Conservation (phyloP, 2,888 invertebrate genomes). For the Cataglyphis rosenhaueri region DNA sequence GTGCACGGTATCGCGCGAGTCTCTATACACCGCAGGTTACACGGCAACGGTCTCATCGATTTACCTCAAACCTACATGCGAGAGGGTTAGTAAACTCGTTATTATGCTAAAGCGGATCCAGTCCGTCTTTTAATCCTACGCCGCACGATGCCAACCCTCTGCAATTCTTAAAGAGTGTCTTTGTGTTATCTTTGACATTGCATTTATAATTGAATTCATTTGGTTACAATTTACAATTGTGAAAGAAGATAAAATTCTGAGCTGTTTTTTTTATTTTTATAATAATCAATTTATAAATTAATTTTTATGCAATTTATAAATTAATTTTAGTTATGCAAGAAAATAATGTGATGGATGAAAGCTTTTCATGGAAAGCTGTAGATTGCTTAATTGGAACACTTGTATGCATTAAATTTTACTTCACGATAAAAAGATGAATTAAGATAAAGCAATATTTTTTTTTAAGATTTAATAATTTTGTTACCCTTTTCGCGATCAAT, state of each 20-base stretch:
- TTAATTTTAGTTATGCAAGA: neutral
- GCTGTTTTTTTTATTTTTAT: neutral
- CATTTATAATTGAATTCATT: neutral
- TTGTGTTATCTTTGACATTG: neutral
- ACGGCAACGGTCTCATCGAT: slow-evolving; percentile 76
- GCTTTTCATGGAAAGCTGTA: neutral
- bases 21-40: slow-evolving; percentile 31
- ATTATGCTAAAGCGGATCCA: slow-evolving; percentile 60
- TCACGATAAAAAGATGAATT: neutral
- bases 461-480: neutral
- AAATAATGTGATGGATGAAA: neutral
- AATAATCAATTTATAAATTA: neutral
- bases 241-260: neutral
- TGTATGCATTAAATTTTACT: neutral
- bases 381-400: neutral
- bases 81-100: slow-evolving; percentile 80
- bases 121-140: slow-evolving; percentile 38
- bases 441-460: neutral
- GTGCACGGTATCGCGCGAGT: slow-evolving; percentile 30
- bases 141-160: neutral
- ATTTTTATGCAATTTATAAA: neutral
- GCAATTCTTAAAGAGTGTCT: neutral
- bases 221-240: neutral
- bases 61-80: slow-evolving; percentile 75
- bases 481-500: neutral